Conservation (phyloP, 2,888 invertebrate species). For the Leistus spinibarbis region DNA sequence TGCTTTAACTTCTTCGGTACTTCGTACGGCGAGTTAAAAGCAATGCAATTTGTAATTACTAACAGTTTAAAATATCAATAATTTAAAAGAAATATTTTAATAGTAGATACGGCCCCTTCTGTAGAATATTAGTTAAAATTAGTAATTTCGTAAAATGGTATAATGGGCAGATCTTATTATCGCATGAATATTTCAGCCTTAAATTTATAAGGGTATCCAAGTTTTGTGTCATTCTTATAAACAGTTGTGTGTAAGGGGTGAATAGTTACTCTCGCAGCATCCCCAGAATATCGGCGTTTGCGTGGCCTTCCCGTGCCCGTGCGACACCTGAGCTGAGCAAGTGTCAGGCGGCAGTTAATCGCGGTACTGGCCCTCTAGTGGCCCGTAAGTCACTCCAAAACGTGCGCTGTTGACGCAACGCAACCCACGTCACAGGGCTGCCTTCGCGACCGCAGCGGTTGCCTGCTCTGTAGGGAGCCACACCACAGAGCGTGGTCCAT, state of each 20-base stretch:
- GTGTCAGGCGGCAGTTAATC: constrained; percentile 15
- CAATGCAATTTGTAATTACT: no score
- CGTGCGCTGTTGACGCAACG: constrained; percentile 10
- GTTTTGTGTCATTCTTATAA: neutral
- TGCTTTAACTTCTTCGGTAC: no score
- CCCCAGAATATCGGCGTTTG: neutral
- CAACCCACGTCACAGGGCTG: constrained; percentile 21
- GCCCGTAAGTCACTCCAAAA: constrained; percentile 8
- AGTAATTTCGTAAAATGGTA: no score
- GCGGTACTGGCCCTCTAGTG: constrained; percentile 1
- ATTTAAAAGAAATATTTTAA: no score
- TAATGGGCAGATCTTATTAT: no score
- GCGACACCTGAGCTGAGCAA: constrained; percentile 19
- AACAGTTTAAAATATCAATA: no score
- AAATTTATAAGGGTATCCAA: no score
- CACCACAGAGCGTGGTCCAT: neutral
- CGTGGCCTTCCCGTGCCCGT: neutral
- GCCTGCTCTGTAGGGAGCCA: neutral
- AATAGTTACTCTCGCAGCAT: neutral
- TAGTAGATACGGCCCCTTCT: no score
- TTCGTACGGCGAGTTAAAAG: no score
- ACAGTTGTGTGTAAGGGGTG: neutral
- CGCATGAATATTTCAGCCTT: no score
- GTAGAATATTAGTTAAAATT: no score
- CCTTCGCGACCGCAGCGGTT: neutral